Base-by-base conservation (phyloP, 2,888 invertebrate genomes). In the Andrena trimmerana region DNA sequence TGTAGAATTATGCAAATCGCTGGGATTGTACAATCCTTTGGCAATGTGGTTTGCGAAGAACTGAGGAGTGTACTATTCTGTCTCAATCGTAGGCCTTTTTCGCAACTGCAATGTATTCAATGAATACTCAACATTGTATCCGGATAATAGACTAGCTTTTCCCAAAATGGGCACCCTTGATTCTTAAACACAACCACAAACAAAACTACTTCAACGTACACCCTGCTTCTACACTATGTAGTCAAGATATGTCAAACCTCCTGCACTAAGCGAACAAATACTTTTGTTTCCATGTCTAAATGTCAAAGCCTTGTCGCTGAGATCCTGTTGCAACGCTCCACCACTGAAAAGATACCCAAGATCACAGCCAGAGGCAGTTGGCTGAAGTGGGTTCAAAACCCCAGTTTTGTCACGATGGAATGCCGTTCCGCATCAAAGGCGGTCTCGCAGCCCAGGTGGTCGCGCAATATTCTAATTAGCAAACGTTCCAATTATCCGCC, bases 401-500 rank as follows among this genome's bases (percentile, higher is more conserved):
- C 13, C 10, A 16, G 59, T 65, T 67, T 62, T 52, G 59, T 72
- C 54, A 72, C 74, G 62, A 69, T 31, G 74, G 81, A 77, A 67
- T 62, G 69, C 50, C 71, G 73, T 85, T 78, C 78, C 69, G 75
- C 72, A 63, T 85, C 80, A 87, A 87, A 87, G 81, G 74, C 73
- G 83, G 76, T 10, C 70, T 83, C 78, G 69, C 76, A 60, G 85
- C 70, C 84, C 86, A 86, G 88, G 84, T 88, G 86, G 86, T 78
- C 84, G 84, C 78, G 73, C 50, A 85, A 88, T 89, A 90, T 92
- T 89, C 90, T 90, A 92, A 92, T 92, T 92, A 92, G 90, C 90
- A 89, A 90, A 89, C 90, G 90, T 90, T 86, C 90, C 90, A 92
- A 91, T 93, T 92, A 92, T 91, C 90, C 90, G 88, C 89, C 89